A percentile compares a stretch with the other conserved stretches of the same genome.
Evolutionary conservation across 2,888 invertebrate species (phyloP).

Genomic region (Steinernema hermaphroditum): DNA sequence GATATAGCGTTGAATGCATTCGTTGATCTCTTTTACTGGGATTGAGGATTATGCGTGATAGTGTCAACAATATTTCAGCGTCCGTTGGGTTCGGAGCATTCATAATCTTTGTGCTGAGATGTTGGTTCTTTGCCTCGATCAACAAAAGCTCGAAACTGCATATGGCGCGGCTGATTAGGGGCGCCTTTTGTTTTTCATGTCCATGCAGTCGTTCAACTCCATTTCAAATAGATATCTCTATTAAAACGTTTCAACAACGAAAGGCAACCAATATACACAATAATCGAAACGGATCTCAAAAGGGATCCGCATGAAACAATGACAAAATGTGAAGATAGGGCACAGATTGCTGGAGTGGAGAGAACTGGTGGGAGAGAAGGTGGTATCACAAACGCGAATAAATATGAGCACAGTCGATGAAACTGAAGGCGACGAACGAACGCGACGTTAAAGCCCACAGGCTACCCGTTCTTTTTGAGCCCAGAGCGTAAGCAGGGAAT

Average conservation of each 20-base stretch:
- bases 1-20: too few relatives aligned
- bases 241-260: background rate
- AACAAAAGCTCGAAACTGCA: too few relatives aligned
- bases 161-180: too few relatives aligned
- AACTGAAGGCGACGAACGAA: constrained; percentile 29
- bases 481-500: constrained; percentile 14
- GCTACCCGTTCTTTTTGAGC: constrained; percentile 27
- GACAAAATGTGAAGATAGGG: background rate
- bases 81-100: too few relatives aligned
- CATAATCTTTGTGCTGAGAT: too few relatives aligned
- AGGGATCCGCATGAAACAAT: background rate
- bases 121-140: too few relatives aligned
- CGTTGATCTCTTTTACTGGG: too few relatives aligned
- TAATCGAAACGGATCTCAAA: constrained; percentile 5
- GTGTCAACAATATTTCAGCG: too few relatives aligned
- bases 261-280: constrained; percentile 31
- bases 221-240: constrained; percentile 26
- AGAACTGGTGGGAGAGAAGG: background rate
- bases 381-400: constrained; percentile 25
- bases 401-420: constrained; percentile 30
- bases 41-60: too few relatives aligned
- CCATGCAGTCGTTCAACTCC: too few relatives aligned
- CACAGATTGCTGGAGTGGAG: background rate
- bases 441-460: constrained; percentile 31
- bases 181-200: too few relatives aligned